phyloP scores from a whole-genome alignment of 1,140 invertebrate species.

The Drosophila gunungcola region DNA sequence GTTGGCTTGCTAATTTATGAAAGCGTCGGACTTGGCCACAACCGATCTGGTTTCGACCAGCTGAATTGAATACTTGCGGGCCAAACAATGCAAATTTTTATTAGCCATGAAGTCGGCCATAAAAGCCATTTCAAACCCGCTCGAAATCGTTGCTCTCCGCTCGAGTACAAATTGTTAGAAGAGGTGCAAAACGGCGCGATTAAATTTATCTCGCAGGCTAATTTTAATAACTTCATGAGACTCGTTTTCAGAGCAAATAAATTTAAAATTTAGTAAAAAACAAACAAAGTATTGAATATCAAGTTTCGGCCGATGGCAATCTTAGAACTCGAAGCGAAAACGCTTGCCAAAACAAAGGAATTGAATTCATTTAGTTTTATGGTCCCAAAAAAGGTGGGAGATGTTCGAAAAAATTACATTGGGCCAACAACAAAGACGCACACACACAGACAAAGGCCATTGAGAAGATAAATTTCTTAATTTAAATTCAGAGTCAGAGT shows the following conservation, averaged over 20 bases:
- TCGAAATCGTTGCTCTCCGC: slow-evolving; percentile 25
- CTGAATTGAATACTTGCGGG: slow-evolving; percentile 17
- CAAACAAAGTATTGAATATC: slow-evolving; percentile 39
- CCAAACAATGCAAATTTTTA: slow-evolving; percentile 59
- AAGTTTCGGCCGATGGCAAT: slow-evolving; percentile 25
- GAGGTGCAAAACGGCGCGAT: slow-evolving; percentile 61
- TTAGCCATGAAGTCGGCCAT: slow-evolving; percentile 55
- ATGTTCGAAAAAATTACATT: slow-evolving; percentile 47
- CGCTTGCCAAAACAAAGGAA: slow-evolving; percentile 36
- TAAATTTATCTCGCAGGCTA: slow-evolving; percentile 57
- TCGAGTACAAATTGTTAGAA: slow-evolving; percentile 41
- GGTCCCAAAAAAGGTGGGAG: slow-evolving; percentile 64
- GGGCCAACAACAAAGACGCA: slow-evolving; percentile 48
- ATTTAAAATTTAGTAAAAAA: slow-evolving; percentile 37
- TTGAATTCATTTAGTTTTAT: slow-evolving; percentile 71
- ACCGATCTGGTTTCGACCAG: slow-evolving; percentile 33
- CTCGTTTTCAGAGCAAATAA: slow-evolving; percentile 52
- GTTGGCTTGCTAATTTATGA: slow-evolving; percentile 42
- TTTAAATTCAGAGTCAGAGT: slow-evolving; percentile 75
- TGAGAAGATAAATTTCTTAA: slow-evolving; percentile 82
- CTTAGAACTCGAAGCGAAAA: slow-evolving; percentile 28
- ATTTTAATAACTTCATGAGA: slow-evolving; percentile 52
- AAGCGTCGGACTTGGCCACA: slow-evolving; percentile 9
- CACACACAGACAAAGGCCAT: slow-evolving; percentile 52
- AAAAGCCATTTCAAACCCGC: slow-evolving; percentile 48